Conservation (phyloP, 1,140 invertebrate genomes). For the Lanistes nyassanus region DNA sequence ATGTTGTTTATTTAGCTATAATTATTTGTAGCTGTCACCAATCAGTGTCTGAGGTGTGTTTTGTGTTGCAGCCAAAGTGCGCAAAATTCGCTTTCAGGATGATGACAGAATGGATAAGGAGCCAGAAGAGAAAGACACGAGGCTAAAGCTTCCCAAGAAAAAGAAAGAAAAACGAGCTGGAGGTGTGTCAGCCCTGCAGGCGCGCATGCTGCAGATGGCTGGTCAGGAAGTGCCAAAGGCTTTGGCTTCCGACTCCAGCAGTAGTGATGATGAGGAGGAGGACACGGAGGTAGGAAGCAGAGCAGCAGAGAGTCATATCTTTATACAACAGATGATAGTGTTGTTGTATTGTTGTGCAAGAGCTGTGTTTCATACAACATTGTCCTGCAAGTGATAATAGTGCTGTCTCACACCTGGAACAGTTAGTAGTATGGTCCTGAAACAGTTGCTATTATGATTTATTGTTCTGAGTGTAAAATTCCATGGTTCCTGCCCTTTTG, state of each 20-base stretch:
- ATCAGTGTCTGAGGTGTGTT: neutral
- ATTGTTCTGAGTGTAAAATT: no score
- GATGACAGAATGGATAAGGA: conserved; percentile 67
- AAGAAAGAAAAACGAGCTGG: conserved; percentile 32
- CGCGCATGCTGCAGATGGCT: conserved; percentile 82
- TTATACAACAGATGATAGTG: no score
- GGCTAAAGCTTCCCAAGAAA: conserved; percentile 41
- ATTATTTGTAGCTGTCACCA: no score
- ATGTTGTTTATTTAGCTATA: no score
- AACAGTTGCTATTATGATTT: no score
- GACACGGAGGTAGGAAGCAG: neutral
- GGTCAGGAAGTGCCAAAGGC: conserved; percentile 88
- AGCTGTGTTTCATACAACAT: no score
- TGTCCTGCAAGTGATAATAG: no score
- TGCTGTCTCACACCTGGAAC: no score
- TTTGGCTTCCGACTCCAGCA: conserved; percentile 14
- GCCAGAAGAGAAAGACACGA: conserved; percentile 62
- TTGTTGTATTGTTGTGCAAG: no score
- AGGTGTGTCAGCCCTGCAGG: conserved; percentile 77
- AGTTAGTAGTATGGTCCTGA: no score
- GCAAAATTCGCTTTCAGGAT: conserved; percentile 77
- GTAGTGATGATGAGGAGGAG: conserved; percentile 13
- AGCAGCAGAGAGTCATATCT: no score
- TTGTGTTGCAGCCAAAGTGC: conserved; percentile 61
- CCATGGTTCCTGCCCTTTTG: no score